Evolutionary conservation across 2,113 vertebrate species (phyloP), one percentile per base, ranked within the genome.

Genomic region (Anolis sagrei): DNA sequence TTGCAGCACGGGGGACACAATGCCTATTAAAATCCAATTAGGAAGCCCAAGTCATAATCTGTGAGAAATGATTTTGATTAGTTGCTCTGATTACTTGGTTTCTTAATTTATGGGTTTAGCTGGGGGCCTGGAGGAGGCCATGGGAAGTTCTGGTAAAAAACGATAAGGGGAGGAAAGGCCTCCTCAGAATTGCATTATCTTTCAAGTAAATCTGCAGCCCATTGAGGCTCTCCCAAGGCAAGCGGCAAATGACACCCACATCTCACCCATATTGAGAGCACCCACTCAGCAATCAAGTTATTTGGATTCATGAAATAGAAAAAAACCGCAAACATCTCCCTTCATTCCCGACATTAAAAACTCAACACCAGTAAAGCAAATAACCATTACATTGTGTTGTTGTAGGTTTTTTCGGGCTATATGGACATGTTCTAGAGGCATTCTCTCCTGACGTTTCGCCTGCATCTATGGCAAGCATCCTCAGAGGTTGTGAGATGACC

Each of bases 1-100:
- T 62, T 49, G 54, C 54, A 58, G 54, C n/a, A 4, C 34, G 62
- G 11, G 78, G 39, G 70, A 80, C 23, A 34, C 23, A 34, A 48
- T 75, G 84, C 54, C 84, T 73, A 86, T 86, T 86, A 86, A 86
- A 81, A 80, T 80, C 77, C 64, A 86, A 86, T 86, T 86, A 80
- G 69, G 36, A 74, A 80, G 77, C 32, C 70, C n/a, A 39, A 29
- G 78, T 64, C 77, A 73, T 80, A 80, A 80, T 81, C 54, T 80
- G 64, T 86, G 84, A 86, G 74, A 64, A 75, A 80, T 86, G 84
- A 48, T 34, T 80, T 80, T 81, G 84, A 80, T 86, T 49, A 80
- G 84, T 80, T 44, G 51, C 27, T 39, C 77, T 86, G 77, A 80
- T 80, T 86, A 74, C 39, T 80, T 86, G 77, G 74, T 80, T 86